phyloP scores from a whole-genome alignment of 1,140 invertebrate species.

The Halictus rubicundus region DNA sequence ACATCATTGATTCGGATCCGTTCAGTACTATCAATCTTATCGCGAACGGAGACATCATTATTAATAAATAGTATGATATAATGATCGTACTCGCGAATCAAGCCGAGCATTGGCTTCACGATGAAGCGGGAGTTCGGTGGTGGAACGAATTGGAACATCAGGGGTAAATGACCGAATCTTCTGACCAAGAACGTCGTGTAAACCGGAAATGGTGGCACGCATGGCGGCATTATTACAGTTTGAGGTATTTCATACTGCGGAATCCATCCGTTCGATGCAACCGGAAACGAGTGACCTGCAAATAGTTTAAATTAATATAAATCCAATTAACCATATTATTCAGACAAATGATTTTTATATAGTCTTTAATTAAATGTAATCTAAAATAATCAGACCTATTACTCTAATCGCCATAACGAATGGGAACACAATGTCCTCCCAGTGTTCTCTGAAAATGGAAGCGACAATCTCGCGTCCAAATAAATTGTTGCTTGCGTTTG shows the following conservation, averaged over 20 bases:
- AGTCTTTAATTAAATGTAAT: too few relatives aligned
- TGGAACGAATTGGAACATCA: slow-evolving; percentile 69
- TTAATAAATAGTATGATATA: background rate
- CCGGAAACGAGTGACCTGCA: slow-evolving; percentile 67
- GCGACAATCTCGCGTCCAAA: slow-evolving; percentile 59
- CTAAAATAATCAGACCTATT: slow-evolving; percentile 58
- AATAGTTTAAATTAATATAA: background rate
- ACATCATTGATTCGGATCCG: too few relatives aligned
- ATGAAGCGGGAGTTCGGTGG: slow-evolving; percentile 62
- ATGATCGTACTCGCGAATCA: slow-evolving; percentile 62
- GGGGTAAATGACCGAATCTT: slow-evolving; percentile 61
- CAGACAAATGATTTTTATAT: too few relatives aligned
- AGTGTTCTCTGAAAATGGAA: slow-evolving; percentile 35
- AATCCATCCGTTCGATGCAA: slow-evolving; percentile 49
- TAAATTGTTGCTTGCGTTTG: slow-evolving; percentile 44
- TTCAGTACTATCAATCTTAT: too few relatives aligned
- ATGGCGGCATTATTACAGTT: slow-evolving; percentile 68
- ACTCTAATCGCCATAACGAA: slow-evolving; percentile 51
- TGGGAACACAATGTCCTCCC: slow-evolving; percentile 37
- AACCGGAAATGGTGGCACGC: slow-evolving; percentile 59
- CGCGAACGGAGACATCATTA: too few relatives aligned
- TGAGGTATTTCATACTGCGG: slow-evolving; percentile 67
- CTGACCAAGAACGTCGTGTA: slow-evolving; percentile 70
- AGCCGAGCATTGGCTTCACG: slow-evolving; percentile 71
- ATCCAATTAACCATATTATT: too few relatives aligned